These are phyloP conservation scores for Cremastinae sp. DNA, from an alignment of 2,888 invertebrate genomes.

Conservation along the genomic window DNA sequence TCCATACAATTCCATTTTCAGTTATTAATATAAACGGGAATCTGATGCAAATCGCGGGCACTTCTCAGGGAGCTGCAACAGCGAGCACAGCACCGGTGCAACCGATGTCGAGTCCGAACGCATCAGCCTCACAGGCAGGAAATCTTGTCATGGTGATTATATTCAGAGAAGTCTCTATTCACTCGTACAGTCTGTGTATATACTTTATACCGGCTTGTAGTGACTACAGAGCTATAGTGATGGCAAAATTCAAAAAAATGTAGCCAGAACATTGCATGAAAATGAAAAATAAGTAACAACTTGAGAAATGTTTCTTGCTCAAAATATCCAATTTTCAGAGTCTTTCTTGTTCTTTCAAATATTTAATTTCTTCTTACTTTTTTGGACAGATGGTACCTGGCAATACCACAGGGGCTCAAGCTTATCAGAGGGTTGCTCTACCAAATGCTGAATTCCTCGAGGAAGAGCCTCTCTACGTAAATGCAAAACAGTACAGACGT, in stretches of 20 bases:
- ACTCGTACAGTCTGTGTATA: conserved; percentile 74
- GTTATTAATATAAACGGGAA: conserved; percentile 90
- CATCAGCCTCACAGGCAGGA: conserved; percentile 80
- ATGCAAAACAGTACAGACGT: conserved; percentile 98
- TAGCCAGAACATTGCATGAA: too few relatives aligned
- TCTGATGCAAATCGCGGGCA: conserved; percentile 85
- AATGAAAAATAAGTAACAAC: too few relatives aligned
- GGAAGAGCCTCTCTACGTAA: conserved; percentile 98
- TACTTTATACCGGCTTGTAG: conserved; percentile 75
- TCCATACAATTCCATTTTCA: conserved; percentile 77
- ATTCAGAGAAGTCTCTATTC: conserved; percentile 71
- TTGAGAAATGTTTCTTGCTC: too few relatives aligned
- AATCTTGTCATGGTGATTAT: conserved; percentile 89
- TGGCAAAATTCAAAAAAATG: conserved; percentile 28
- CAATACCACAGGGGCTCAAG: conserved; percentile 80
- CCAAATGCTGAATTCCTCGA: conserved; percentile 87
- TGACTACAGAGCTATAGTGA: conserved; percentile 74
- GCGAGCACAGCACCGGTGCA: conserved; percentile 78
- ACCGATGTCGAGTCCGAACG: conserved; percentile 80
- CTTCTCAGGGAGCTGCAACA: conserved; percentile 78
- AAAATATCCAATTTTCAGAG: too few relatives aligned
- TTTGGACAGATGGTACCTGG: conserved; percentile 83
- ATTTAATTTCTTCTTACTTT: neutral
- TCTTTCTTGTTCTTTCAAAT: too few relatives aligned
- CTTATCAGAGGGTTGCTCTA: conserved; percentile 84